Evolutionary conservation across 92 coral and sea anemone species (phyloP).

Genomic region (Isaurus tuberculatus): DNA sequence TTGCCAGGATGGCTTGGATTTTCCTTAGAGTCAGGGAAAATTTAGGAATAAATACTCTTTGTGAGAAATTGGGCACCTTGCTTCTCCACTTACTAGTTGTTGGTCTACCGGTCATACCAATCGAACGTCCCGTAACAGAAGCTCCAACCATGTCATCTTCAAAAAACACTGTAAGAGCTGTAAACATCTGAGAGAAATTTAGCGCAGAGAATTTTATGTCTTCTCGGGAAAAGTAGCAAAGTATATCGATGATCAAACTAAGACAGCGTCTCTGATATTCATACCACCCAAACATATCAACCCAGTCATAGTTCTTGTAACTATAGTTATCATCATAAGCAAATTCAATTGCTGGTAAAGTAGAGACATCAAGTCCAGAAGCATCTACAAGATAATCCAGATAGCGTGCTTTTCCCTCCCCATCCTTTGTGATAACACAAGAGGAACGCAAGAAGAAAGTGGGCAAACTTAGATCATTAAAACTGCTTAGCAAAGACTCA

Average conservation of each 20-base stretch:
- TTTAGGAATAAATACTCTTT: slow-evolving; percentile 42
- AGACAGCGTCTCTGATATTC: slow-evolving; percentile 51
- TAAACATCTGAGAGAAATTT: slow-evolving; percentile 25
- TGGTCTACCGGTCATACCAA: slow-evolving; percentile 3
- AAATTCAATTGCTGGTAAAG: slow-evolving; percentile 26
- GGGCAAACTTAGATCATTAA: slow-evolving; percentile 31
- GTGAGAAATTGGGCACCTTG: slow-evolving; percentile 38
- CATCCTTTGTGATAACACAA: slow-evolving; percentile 45
- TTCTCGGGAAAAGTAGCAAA: slow-evolving; percentile 35
- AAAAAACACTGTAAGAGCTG: slow-evolving; percentile 30
- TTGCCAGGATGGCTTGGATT: slow-evolving; percentile 43
- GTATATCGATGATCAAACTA: slow-evolving; percentile 35
- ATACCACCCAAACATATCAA: slow-evolving; percentile 52
- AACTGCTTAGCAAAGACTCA: slow-evolving; percentile 34
- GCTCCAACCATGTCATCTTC: slow-evolving; percentile 26
- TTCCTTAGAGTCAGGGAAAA: slow-evolving; percentile 24
- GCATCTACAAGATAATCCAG: slow-evolving; percentile 51
- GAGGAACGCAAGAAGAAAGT: slow-evolving; percentile 40
- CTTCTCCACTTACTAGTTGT: slow-evolving; percentile 43
- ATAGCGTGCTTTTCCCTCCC: slow-evolving; percentile 40
- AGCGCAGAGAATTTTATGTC: background rate
- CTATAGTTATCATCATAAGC: background rate
- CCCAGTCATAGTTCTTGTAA: slow-evolving; percentile 49
- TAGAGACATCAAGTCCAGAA: slow-evolving; percentile 38
- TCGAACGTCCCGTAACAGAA: slow-evolving; percentile 5